Conservation (phyloP, 2,797 vertebrate species). For the Darevskia nairensis region DNA sequence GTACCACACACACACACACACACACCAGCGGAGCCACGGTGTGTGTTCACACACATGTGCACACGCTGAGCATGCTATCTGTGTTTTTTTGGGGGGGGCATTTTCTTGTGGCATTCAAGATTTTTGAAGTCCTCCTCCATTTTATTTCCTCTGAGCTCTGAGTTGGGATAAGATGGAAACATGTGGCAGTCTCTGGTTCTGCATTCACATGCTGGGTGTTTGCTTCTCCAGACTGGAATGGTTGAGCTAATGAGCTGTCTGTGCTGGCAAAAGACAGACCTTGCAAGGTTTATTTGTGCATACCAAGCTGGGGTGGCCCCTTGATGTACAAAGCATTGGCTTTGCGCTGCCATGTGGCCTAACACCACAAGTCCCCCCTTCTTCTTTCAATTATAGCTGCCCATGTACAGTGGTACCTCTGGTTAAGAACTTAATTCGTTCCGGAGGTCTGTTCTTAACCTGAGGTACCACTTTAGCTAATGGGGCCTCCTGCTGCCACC, state of each 20-base stretch:
- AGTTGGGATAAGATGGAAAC: not conserved
- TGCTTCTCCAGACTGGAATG: not conserved
- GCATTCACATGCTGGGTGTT: rapidly evolving
- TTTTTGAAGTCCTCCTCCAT: not conserved
- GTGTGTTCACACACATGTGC: constrained; percentile 10
- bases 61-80: constrained; percentile 8
- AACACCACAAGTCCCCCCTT: rapidly evolving
- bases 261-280: not conserved
- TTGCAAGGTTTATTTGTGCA: not conserved
- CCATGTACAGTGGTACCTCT: not conserved
- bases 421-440: too few species aligned
- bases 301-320: not conserved
- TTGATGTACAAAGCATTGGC: not conserved
- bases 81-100: too few species aligned
- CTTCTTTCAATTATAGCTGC: not conserved
- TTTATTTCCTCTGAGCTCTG: constrained; percentile 6
- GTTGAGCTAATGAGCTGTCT: not conserved
- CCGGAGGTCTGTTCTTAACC: too few species aligned
- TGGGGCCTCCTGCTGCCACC: too few species aligned
- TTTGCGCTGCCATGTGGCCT: not conserved
- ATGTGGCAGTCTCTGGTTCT: not conserved
- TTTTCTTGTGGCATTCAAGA: constrained; percentile 8
- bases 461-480: too few species aligned
- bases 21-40: not conserved
- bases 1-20: constrained; percentile 71